Base-by-base conservation (phyloP, 2,113 vertebrate species). In the Diglossa brunneiventris region DNA sequence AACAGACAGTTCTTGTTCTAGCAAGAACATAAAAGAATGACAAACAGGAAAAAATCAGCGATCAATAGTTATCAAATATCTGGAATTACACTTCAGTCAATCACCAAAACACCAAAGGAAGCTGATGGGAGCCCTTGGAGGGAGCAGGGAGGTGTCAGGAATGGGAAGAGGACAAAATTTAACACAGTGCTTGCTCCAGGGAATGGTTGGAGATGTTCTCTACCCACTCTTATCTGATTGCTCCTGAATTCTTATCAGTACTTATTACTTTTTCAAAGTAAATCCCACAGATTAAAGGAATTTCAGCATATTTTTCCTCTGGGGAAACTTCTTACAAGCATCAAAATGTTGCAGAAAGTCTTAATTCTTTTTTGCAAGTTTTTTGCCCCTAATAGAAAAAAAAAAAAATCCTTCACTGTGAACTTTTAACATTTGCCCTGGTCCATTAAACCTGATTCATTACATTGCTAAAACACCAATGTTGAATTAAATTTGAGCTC, bases 381-480 rank as follows among this genome's bases (percentile, higher is more conserved):
- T 93, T 90, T 93, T 63, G 24, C 1, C 4, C 11, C 10, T 70
- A 15, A 23, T 2, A 66, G 5, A 15, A 39, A 67, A 76, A 56
- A 92, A 37, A 37, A 37, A 21, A 37, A 39, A 10, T 61, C 27
- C 10, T 91, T 58, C 33, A n/a, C 41, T 41, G 11, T 49, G 83
- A 97, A 85, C 68, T 79, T 91, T 35, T 83, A 92, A 87, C 94
- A 86, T 59, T 96, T 67, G 56, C 76, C 72, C 53, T 19, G 30
- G 10, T 20, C 12, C 31, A n/a, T 30, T n/a, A 33, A 39, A 86
- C 72, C 1, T 16, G 12, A 76, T 39, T 47, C 26, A 67, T 5
- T 33, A 42, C 13, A 35, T 4, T 47, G 70, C 15, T 37, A 22
- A 55, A 83, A 92, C 22, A 73, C 2, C 9, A 27, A 74, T 63